Evolutionary conservation across 2,113 vertebrate genomes (phyloP), one percentile per base, ranked within the genome.

Genomic region (Chionis minor): DNA sequence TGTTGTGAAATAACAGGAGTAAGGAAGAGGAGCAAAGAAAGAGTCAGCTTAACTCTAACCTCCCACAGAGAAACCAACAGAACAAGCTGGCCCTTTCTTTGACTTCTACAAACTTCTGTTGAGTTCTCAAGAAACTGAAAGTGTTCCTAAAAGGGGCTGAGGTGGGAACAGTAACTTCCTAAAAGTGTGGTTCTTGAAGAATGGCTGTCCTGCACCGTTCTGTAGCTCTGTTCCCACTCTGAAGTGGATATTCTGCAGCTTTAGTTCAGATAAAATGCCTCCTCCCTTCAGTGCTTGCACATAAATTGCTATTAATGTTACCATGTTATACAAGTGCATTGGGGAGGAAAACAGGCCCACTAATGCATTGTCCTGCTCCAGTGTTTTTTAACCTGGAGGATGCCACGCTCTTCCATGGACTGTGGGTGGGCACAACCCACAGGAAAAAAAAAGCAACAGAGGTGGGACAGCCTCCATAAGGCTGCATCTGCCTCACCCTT

Each of bases 291-390:
- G 58, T 45, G 79, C 88, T 87, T 88, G 84, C 75, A 96, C 92
- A 94, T 96, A 96, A 94, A 94, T 97, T 88, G 95, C 93, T 95
- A 83, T 96, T 96, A 95, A 96, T 62, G 81, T 95, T 90, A 87
- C 84, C 83, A 83, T 30, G 88, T 95, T 93, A 84, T 87, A 88
- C 90, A 94, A 96, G 92, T 86, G 96, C 93, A 90, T n/a, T 81
- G 86, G 59, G 84, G 82, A 87, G 92, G 93, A 96, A 94, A 97
- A 96, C 55, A 88, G 83, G 91, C 59, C 81, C 81, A 61, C 92
- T 94, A 88, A 91, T 92, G 91, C 89, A 90, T 74, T 91, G 94
- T 94, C 93, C 95, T 83, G 78, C 92, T 88, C 77, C 92, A 83
- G 84, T 56, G 69, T 96, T 87, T 95, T 92, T 94, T 92, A 90